phyloP scores from a whole-genome alignment of 2,113 vertebrate genomes.

The Tilapia sparmanii region DNA sequence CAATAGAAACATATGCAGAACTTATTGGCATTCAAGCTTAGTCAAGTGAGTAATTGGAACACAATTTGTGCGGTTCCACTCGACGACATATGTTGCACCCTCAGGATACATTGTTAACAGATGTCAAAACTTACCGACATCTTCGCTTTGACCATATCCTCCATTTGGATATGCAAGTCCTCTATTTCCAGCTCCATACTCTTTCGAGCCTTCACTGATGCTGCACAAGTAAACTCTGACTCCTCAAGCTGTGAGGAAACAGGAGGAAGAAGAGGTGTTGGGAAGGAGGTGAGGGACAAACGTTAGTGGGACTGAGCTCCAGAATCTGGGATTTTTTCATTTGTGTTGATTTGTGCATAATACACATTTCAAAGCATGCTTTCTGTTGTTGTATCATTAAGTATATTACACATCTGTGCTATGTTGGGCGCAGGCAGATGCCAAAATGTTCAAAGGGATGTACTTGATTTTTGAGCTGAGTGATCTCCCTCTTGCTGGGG shows the following conservation, averaged over 20 bases:
- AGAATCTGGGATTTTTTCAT: background rate
- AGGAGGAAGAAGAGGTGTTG: background rate
- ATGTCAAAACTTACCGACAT: conserved; percentile 74
- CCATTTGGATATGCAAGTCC: conserved; percentile 95
- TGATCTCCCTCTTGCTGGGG: conserved; percentile 93
- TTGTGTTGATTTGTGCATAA: background rate
- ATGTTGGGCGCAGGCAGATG: background rate
- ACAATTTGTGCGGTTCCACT: background rate
- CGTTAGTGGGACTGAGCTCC: background rate
- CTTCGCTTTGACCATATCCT: conserved; percentile 89
- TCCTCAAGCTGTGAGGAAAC: conserved; percentile 84
- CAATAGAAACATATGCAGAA: background rate
- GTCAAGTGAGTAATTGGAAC: background rate
- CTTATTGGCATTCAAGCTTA: background rate
- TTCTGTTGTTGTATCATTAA: background rate
- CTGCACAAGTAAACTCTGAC: conserved; percentile 90
- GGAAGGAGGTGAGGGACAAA: background rate
- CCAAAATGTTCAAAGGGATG: background rate
- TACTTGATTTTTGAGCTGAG: conserved; percentile 96
- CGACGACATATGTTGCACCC: background rate
- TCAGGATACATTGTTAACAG: background rate
- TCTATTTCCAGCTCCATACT: conserved; percentile 95
- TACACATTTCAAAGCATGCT: background rate
- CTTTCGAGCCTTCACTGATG: conserved; percentile 93
- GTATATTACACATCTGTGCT: background rate